Evolutionary conservation across 2,888 invertebrate species (phyloP).

Genomic region (Tetropium fuscum): DNA sequence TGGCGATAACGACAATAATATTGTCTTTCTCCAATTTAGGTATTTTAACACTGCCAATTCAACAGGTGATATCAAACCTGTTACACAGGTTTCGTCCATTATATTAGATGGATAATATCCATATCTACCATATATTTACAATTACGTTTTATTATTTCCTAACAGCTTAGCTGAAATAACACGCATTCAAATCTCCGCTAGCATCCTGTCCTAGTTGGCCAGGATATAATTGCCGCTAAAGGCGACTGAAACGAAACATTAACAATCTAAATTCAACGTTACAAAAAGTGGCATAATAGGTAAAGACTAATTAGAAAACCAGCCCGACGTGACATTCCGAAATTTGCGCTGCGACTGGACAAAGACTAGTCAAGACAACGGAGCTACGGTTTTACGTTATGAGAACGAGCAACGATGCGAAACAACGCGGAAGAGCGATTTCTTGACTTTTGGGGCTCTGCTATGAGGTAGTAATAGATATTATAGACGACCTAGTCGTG

Average conservation of each 20-base stretch:
- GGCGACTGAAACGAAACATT: constrained; percentile 10
- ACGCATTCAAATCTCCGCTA: background rate
- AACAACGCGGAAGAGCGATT: constrained; percentile 60
- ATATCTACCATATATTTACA: too few species aligned
- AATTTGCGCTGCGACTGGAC: constrained; percentile 51
- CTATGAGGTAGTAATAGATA: background rate
- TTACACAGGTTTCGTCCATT: too few species aligned
- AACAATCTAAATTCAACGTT: constrained; percentile 3
- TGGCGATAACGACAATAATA: too few species aligned
- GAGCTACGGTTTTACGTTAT: constrained; percentile 55
- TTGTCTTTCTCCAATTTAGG: too few species aligned
- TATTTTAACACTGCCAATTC: too few species aligned
- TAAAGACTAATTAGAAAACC: constrained; percentile 29
- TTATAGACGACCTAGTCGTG: background rate
- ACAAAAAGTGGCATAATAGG: constrained; percentile 36
- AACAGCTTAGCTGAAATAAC: too few species aligned
- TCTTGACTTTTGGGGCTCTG: constrained; percentile 19
- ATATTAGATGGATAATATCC: too few species aligned
- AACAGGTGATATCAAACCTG: too few species aligned
- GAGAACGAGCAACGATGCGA: constrained; percentile 53
- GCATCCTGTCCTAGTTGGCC: constrained; percentile 14
- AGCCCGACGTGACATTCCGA: constrained; percentile 45
- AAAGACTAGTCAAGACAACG: constrained; percentile 47
- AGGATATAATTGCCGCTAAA: constrained; percentile 3
- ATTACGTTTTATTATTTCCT: too few species aligned